These are phyloP conservation scores for Cossypha caffra DNA, from an alignment of 2,797 vertebrate species.

Conservation along the genomic window DNA sequence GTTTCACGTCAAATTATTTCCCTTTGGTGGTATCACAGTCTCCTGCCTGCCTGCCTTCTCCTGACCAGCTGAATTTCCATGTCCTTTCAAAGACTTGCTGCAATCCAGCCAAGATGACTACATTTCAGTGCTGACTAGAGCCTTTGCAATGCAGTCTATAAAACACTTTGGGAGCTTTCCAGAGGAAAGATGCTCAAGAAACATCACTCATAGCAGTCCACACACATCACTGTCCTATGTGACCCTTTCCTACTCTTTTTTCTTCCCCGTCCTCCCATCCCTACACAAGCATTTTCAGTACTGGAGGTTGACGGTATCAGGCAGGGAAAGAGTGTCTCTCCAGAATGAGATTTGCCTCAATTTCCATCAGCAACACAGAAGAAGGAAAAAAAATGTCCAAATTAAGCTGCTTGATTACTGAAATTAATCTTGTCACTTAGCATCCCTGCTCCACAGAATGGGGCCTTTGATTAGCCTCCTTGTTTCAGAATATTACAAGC, in stretches of 20 bases:
- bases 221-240: neutral
- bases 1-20: neutral
- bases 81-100: slow-evolving; percentile 24
- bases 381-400: slow-evolving; percentile 68
- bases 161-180: slow-evolving; percentile 46
- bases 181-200: slow-evolving; percentile 27
- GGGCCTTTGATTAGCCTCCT: slow-evolving; percentile 80
- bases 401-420: slow-evolving; percentile 81
- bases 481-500: slow-evolving; percentile 80
- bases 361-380: slow-evolving; percentile 77
- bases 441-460: slow-evolving; percentile 70
- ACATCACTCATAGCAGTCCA: neutral
- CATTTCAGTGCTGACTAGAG: neutral
- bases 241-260: neutral
- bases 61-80: neutral
- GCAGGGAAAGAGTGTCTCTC: slow-evolving; percentile 58
- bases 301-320: neutral
- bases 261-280: neutral
- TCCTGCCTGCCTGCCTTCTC: neutral
- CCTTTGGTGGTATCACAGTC: neutral
- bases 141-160: slow-evolving; percentile 33
- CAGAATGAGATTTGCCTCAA: slow-evolving; percentile 71
- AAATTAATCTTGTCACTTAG: slow-evolving; percentile 83
- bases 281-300: neutral
- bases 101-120: slow-evolving; percentile 21